These are phyloP conservation scores for Euschistus heros DNA, from an alignment of 1,140 invertebrate genomes.

Conservation along the genomic window DNA sequence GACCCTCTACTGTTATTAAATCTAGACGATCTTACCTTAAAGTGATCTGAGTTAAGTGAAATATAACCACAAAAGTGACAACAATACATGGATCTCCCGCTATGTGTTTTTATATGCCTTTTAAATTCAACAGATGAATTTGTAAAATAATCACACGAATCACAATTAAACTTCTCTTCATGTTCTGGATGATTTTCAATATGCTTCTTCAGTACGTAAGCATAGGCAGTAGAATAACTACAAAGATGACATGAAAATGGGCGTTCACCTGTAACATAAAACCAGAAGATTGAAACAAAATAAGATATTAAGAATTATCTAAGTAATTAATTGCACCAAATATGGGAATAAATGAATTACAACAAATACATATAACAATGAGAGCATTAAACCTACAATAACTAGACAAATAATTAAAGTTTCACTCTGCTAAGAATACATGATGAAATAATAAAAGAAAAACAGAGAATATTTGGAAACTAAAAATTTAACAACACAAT, in stretches of 20 bases:
- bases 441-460: too few species aligned
- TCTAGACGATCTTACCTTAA: slow-evolving; percentile 33
- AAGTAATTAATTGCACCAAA: too few species aligned
- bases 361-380: too few species aligned
- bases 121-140: slow-evolving; percentile 1
- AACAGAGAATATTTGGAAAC: too few species aligned
- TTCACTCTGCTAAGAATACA: too few species aligned
- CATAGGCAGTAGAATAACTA: slow-evolving; percentile 39
- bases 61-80: slow-evolving; percentile 60
- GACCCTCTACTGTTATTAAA: slow-evolving; percentile 38
- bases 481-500: too few species aligned
- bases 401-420: too few species aligned
- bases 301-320: too few species aligned
- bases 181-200: slow-evolving; percentile 1
- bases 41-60: slow-evolving; percentile 1
- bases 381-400: too few species aligned
- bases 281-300: too few species aligned
- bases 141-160: background rate
- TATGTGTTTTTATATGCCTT: slow-evolving; percentile 26
- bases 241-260: slow-evolving; percentile 44
- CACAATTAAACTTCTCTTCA: slow-evolving; percentile 5
- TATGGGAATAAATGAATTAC: too few species aligned
- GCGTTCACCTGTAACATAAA: slow-evolving; percentile 33
- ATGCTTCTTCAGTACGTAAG: slow-evolving; percentile 6
- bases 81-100: slow-evolving; percentile 42